Evolutionary conservation across 2,113 vertebrate genomes (phyloP).

Genomic region (Syngnathoides biaculeatus): DNA sequence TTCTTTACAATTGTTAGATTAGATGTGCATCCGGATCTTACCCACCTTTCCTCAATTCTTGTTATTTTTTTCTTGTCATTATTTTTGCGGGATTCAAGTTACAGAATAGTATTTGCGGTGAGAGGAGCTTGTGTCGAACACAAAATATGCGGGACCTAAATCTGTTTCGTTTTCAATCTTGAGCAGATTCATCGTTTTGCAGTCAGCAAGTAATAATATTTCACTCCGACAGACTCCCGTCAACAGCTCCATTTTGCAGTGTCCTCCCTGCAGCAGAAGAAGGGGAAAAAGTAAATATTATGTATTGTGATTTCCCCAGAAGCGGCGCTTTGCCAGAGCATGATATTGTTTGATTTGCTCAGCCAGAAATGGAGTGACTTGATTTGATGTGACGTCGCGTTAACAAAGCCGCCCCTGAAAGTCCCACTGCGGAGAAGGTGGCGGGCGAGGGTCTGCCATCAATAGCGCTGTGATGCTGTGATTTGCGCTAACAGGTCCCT

Average conservation of each 20-base stretch:
- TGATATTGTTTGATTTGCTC: constrained; percentile 97
- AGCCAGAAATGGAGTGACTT: constrained; percentile 98
- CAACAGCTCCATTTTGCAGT: constrained; percentile 77
- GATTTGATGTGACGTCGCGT: constrained; percentile 95
- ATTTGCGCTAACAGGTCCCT: constrained; percentile 98
- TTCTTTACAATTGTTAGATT: no score
- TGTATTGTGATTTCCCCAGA: constrained; percentile 88
- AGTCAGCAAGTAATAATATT: constrained; percentile 70
- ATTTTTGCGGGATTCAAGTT: background rate
- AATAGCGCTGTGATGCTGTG: constrained; percentile 92
- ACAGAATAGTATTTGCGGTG: background rate
- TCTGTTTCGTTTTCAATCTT: constrained; percentile 27
- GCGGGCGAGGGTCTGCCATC: constrained; percentile 83
- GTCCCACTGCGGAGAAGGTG: constrained; percentile 89
- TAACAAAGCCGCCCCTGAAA: constrained; percentile 95
- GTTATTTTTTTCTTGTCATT: background rate
- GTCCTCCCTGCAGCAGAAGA: constrained; percentile 73
- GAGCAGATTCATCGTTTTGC: constrained; percentile 59
- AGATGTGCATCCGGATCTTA: background rate
- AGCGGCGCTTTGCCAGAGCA: constrained; percentile 93
- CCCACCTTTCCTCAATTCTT: background rate
- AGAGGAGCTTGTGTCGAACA: background rate
- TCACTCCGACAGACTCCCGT: constrained; percentile 73
- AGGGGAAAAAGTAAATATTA: constrained; percentile 93
- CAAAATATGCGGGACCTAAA: constrained; percentile 17